Evolutionary conservation across 2,888 invertebrate genomes (phyloP).

Genomic region (Lasius fuliginosus): DNA sequence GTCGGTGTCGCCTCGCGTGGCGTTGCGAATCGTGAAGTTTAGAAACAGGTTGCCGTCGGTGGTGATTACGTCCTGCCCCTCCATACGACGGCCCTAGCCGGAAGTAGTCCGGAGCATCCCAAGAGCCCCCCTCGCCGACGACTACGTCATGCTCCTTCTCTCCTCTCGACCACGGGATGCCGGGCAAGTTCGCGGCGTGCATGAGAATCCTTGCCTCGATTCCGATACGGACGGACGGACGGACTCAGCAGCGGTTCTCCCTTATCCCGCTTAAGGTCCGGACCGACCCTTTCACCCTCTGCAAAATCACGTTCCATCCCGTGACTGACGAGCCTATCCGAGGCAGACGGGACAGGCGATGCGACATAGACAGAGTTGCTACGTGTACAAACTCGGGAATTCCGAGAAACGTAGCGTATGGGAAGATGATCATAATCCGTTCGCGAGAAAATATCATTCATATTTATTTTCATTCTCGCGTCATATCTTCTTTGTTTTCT

Average conservation of each 20-base stretch:
- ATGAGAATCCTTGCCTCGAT: slow-evolving; percentile 66
- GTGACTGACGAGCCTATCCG: slow-evolving; percentile 23
- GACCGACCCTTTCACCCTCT: slow-evolving; percentile 45
- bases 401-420: neutral
- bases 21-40: slow-evolving; percentile 82
- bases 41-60: slow-evolving; percentile 85
- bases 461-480: neutral
- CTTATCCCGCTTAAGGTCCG: slow-evolving; percentile 18
- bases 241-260: slow-evolving; percentile 33
- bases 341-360: neutral
- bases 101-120: slow-evolving; percentile 84
- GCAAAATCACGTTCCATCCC: slow-evolving; percentile 37
- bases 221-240: slow-evolving; percentile 22
- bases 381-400: neutral
- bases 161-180: slow-evolving; percentile 70
- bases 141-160: slow-evolving; percentile 79
- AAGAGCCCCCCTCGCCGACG: slow-evolving; percentile 80
- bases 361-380: slow-evolving; percentile 1
- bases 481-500: neutral
- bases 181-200: slow-evolving; percentile 56
- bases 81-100: slow-evolving; percentile 86
- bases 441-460: neutral
- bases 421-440: neutral
- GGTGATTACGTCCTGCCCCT: slow-evolving; percentile 83
- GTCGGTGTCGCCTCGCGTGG: slow-evolving; percentile 77